Conservation (phyloP, 35 echinoderm and acorn worm genomes). For the Ptychodera flava region DNA sequence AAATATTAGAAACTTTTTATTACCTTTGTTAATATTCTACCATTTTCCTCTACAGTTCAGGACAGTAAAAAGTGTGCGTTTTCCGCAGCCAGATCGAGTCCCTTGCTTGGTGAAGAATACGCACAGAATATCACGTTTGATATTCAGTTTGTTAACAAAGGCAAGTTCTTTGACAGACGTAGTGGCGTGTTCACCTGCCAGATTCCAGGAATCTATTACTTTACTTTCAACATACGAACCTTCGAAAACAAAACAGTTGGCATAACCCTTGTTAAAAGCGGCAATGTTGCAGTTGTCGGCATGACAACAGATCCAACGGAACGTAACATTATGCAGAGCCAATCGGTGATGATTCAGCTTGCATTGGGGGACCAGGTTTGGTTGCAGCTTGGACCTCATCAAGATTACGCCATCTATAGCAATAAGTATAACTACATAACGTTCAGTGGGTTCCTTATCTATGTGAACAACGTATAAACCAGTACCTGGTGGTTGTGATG, state of each 20-base stretch:
- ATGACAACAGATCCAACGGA: constrained; percentile 21
- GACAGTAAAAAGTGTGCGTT: constrained; percentile 56
- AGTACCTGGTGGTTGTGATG: too few species aligned
- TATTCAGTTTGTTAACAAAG: constrained; percentile 68
- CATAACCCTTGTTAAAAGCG: constrained; percentile 34
- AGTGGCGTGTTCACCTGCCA: constrained; percentile 56
- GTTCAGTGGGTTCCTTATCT: constrained; percentile 75
- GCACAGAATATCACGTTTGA: constrained; percentile 57
- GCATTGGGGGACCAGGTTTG: constrained; percentile 43
- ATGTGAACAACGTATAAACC: constrained; percentile 19
- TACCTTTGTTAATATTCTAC: too few species aligned
- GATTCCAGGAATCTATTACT: constrained; percentile 59
- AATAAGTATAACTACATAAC: constrained; percentile 43
- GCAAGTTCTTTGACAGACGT: constrained; percentile 29
- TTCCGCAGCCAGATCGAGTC: constrained; percentile 37
- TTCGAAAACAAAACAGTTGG: constrained; percentile 38
- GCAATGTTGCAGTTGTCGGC: not conserved
- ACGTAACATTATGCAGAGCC: constrained; percentile 42
- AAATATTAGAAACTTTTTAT: too few species aligned
- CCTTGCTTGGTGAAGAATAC: constrained; percentile 5
- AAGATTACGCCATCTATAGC: constrained; percentile 43
- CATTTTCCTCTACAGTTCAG: not conserved
- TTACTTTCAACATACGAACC: constrained; percentile 49
- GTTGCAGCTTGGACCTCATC: constrained; percentile 53
- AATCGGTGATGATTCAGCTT: constrained; percentile 49